Base-by-base conservation (phyloP, 2,113 vertebrate genomes). In the Nothobranchius furzeri region DNA sequence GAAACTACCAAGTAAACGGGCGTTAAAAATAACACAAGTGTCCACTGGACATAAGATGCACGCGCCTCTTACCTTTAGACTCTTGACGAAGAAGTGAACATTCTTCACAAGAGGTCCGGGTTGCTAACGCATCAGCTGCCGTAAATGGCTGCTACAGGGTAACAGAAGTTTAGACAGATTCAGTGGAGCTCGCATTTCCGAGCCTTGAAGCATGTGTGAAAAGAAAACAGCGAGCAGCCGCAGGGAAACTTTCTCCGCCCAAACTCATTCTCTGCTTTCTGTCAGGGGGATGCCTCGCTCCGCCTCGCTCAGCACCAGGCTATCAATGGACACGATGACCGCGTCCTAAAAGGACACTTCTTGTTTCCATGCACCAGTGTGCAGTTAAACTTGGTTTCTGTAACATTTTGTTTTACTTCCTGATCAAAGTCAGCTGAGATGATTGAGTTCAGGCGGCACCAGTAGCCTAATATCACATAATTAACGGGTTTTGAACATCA, bases 281-380 rank as follows among this genome's bases (percentile, higher is more conserved):
- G 68, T 66, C 60, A 67, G 57, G 73, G 73, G 80, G 85, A 81
- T 88, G 78, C 81, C 71, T 87, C 15, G 90, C 88, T 70, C 89
- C 89, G 88, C 91, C 89, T 84, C 70, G 3, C 53, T 66, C 70
- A 40, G 3, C 56, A 57, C 50, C 9, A 14, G 56, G 53, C 64
- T 69, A 73, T 83, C 73, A 75, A 75, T 64, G 42, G 17, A 46
- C 54, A 35, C 17, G 30, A 30, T 30, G 30, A 12, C n/a, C 59
- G 30, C 12, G 69, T 47, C 48, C 20, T 15, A n/a, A n/a, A 0
- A 15, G n/a, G 11, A 30, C 30, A 3, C 30, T 30, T 30, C 30
- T 30, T 30, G 30, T 30, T 4, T 30, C 30, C 30, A 30, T 30
- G 4, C 30, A 30, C 4, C 30, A 30, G 30, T 30, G 30, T 30